These are phyloP conservation scores for Amblyteles armatorius DNA, from an alignment of 2,888 invertebrate species.

Conservation along the genomic window DNA sequence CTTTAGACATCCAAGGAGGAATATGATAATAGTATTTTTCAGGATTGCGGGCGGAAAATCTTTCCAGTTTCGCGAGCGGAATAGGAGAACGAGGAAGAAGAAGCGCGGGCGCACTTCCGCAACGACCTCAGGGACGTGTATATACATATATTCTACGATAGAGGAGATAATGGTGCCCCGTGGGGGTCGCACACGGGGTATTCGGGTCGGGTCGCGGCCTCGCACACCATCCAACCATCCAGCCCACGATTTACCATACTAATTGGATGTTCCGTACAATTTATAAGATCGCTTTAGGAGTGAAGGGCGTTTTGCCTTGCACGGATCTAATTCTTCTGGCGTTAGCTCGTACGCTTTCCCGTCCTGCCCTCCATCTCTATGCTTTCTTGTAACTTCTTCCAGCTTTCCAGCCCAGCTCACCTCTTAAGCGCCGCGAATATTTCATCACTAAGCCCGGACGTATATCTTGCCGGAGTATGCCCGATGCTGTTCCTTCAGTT, in stretches of 20 bases:
- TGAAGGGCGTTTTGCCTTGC: conserved; percentile 63
- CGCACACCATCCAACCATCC: conserved; percentile 48
- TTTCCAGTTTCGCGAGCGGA: conserved; percentile 56
- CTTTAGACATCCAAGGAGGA: background rate
- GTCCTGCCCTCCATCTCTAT: conserved; percentile 35
- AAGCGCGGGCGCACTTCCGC: conserved; percentile 10
- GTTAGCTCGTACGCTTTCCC: conserved; percentile 39
- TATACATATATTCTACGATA: conserved; percentile 47
- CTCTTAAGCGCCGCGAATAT: conserved; percentile 67
- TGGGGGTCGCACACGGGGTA: conserved; percentile 44
- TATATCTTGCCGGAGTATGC: conserved; percentile 42
- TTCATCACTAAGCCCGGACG: conserved; percentile 65
- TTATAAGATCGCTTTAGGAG: conserved; percentile 70
- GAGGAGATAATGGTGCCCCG: conserved; percentile 62
- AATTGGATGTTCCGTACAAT: conserved; percentile 75
- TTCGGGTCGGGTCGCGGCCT: conserved; percentile 62
- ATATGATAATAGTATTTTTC: conserved; percentile 20
- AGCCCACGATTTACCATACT: conserved; percentile 71
- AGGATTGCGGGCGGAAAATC: conserved; percentile 42
- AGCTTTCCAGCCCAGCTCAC: conserved; percentile 37
- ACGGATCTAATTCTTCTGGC: conserved; percentile 69
- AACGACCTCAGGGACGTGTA: background rate
- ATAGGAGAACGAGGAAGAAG: conserved; percentile 46
- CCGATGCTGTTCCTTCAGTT: conserved; percentile 26
- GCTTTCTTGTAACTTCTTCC: conserved; percentile 57